A percentile compares a stretch with the other conserved stretches of the same genome.
These are phyloP conservation scores for Liopterus haemorrhoidalis DNA, from an alignment of 2,888 invertebrate genomes.

Conservation along the genomic window DNA sequence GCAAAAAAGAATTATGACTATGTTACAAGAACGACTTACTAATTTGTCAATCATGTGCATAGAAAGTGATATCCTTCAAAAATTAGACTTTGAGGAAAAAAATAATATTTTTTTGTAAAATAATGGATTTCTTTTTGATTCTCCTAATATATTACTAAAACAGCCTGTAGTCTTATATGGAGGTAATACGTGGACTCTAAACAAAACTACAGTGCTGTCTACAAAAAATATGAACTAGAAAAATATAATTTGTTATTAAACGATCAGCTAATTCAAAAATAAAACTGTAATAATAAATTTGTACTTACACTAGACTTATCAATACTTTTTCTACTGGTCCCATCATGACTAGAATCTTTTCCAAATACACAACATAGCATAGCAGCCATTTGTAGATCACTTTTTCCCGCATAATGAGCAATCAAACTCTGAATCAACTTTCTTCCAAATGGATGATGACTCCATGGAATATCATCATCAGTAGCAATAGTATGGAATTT, in stretches of 20 bases:
- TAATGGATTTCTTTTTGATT: no score
- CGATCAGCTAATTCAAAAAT: no score
- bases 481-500: conserved; percentile 39
- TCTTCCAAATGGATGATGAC: conserved; percentile 80
- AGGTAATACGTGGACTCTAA: background rate
- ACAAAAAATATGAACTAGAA: conserved; percentile 7
- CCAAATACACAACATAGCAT: conserved; percentile 88
- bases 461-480: conserved; percentile 70
- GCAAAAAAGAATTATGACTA: no score
- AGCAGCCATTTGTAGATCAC: conserved; percentile 89
- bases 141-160: no score
- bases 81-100: no score
- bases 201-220: background rate
- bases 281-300: no score
- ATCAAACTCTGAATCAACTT: conserved; percentile 82
- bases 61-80: no score
- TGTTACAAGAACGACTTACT: no score
- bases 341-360: conserved; percentile 39
- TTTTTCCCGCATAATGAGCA: conserved; percentile 69
- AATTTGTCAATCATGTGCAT: no score
- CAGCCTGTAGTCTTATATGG: background rate
- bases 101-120: no score
- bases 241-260: background rate
- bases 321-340: conserved; percentile 13
- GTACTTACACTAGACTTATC: conserved; percentile 19